A percentile compares a stretch with the other conserved stretches of the same genome.
Evolutionary conservation across 2,888 invertebrate genomes (phyloP).

Genomic region (Cephalotes varians): DNA sequence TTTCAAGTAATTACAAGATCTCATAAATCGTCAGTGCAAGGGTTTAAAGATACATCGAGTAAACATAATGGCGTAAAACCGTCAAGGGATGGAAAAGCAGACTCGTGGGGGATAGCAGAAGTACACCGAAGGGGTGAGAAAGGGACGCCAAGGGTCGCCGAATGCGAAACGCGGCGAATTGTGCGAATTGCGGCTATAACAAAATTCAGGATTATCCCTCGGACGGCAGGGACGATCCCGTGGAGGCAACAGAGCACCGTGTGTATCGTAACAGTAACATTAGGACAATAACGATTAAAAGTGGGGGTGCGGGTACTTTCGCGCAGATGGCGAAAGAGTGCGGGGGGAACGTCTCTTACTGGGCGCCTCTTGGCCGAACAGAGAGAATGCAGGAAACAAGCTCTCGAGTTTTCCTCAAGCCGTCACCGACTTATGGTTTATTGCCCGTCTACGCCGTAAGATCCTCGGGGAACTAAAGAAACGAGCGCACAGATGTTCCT

Average conservation of each 20-base stretch:
- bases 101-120: neutral
- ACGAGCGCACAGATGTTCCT: constrained; percentile 76
- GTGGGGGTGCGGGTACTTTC: constrained; percentile 48
- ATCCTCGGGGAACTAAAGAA: constrained; percentile 72
- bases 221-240: constrained; percentile 53
- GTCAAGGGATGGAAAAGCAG: constrained; percentile 30
- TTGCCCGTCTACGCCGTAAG: constrained; percentile 72
- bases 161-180: constrained; percentile 70
- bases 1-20: constrained; percentile 30
- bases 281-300: constrained; percentile 80
- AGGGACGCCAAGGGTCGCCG: constrained; percentile 58
- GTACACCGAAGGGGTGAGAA: constrained; percentile 26
- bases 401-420: constrained; percentile 71
- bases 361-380: constrained; percentile 23
- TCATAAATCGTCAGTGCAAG: constrained; percentile 10
- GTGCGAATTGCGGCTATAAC: constrained; percentile 75
- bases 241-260: constrained; percentile 46
- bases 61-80: constrained; percentile 31
- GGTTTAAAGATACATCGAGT: constrained; percentile 34
- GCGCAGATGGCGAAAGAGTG: constrained; percentile 14
- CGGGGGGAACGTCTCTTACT: neutral
- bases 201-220: constrained; percentile 75
- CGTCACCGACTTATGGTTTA: constrained; percentile 78
- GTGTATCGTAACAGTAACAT: constrained; percentile 75
- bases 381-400: constrained; percentile 64